Evolutionary conservation across 2,888 invertebrate genomes (phyloP), one percentile per base, ranked within the genome.

Genomic region (Drosophila subsilvestris): DNA sequence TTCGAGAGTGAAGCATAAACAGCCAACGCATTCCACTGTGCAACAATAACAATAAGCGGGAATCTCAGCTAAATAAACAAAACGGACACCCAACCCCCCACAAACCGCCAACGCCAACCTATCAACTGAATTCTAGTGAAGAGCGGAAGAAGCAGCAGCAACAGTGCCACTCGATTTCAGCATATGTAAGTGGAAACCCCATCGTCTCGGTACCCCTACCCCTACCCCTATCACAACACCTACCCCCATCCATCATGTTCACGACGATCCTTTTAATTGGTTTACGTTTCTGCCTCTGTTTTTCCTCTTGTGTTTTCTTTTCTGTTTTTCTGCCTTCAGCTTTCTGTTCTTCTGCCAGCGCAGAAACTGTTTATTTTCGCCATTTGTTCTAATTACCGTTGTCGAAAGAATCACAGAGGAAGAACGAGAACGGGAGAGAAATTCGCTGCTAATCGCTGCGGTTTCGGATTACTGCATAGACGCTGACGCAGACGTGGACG

Each of bases 321-420:
- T 78, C 73, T 72, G 74, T 77, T 29, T 14, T 6, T 20, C 10
- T 45, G 45, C 45, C 14, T 29, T 56, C 66, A 67, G 37, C 37
- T 54, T 75, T 81, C 50, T 69, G 80, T 53, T 68, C 63, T 61
- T 44, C 53, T 50, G n/a, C 37, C 9, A 18, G 45, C 45, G 22
- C 61, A 65, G 67, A 37, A 37, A 37, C 74, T 80, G 85, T 85
- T 85, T 85, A 70, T 81, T 81, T 81, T 71, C 55, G 76, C 79
- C 82, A 77, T 81, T 81, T 79, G 79, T 82, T 79, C 82, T 81
- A 81, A 81, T 81, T 81, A 81, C 78, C 78, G 63, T 78, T 62
- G 76, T 45, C 61, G 71, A 18, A 54, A 65, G 66, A 65, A 44
- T 48, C 65, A 54, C 4, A 32, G 42, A 65, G 43, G 54, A 65